A percentile compares a stretch with the other conserved stretches of the same genome.
Conservation (phyloP, 53 echinoderm and acorn worm genomes). For the Echinometra lucunter region DNA sequence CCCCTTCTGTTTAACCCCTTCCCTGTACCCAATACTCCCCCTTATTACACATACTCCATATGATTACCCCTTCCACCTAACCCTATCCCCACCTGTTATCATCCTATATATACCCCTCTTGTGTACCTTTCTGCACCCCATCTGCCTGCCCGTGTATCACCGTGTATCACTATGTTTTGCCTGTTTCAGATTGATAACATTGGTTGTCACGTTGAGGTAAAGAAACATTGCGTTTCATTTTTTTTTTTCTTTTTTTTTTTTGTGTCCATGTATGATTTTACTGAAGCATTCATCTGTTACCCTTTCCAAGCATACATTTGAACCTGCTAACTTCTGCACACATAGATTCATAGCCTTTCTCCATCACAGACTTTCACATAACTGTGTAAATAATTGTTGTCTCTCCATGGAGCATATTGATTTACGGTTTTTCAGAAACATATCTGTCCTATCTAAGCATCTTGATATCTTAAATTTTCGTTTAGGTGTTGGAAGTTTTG, state of each 20-base stretch:
- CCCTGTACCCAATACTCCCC: neutral
- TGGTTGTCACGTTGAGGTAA: slow-evolving; percentile 70
- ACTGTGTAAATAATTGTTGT: too few relatives aligned
- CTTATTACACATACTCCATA: neutral
- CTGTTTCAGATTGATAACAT: slow-evolving; percentile 72
- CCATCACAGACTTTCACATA: neutral
- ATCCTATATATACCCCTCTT: slow-evolving; percentile 20
- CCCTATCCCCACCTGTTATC: neutral
- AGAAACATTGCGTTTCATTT: neutral
- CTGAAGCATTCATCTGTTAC: slow-evolving; percentile 2
- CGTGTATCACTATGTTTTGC: slow-evolving; percentile 46
- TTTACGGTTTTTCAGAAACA: too few relatives aligned
- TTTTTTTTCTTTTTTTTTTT: too few relatives aligned
- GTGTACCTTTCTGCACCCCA: slow-evolving; percentile 17
- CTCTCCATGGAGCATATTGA: too few relatives aligned
- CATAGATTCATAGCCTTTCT: neutral
- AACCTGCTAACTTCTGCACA: slow-evolving; percentile 55
- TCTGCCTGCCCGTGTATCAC: slow-evolving; percentile 38
- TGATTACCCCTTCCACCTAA: neutral
- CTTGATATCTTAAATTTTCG: neutral
- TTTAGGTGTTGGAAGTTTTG: neutral
- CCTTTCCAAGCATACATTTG: slow-evolving; percentile 11
- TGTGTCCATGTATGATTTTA: slow-evolving; percentile 27
- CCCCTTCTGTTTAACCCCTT: neutral
- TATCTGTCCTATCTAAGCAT: neutral